Percentiles rank a stretch among this genome's conserved stretches.
These are phyloP conservation scores for Alsophila aescularia DNA, from an alignment of 2,888 invertebrate genomes.

Conservation along the genomic window DNA sequence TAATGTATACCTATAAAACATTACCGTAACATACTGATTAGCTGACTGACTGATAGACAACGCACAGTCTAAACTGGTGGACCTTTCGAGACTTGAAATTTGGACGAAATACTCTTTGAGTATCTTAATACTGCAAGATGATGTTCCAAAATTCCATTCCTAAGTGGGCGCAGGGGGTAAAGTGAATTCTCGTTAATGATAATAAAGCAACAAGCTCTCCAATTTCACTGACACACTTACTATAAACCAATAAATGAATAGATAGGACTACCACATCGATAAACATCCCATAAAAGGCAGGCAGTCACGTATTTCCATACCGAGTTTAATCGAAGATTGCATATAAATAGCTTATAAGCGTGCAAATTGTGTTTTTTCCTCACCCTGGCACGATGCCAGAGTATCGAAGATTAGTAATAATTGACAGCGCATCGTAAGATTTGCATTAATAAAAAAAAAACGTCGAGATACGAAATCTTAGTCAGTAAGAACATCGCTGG, in stretches of 20 bases:
- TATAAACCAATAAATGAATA: slow-evolving; percentile 19
- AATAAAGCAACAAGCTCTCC: not conserved
- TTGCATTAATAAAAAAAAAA: slow-evolving; percentile 41
- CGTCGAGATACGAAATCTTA: slow-evolving; percentile 8
- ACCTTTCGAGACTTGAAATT: no score
- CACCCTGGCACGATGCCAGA: slow-evolving; percentile 61
- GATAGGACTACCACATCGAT: slow-evolving; percentile 10
- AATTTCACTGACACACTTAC: slow-evolving; percentile 4
- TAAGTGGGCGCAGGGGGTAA: no score
- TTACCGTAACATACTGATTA: no score
- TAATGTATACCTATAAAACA: no score
- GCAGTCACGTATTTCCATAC: slow-evolving; percentile 30
- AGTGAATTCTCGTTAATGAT: no score
- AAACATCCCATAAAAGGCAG: slow-evolving; percentile 26
- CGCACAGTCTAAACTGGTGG: no score
- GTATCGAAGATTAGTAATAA: slow-evolving; percentile 59
- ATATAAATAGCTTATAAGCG: slow-evolving; percentile 59
- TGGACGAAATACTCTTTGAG: no score
- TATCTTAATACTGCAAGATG: no score
- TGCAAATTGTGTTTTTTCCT: slow-evolving; percentile 49
- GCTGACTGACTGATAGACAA: no score
- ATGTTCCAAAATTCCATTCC: no score
- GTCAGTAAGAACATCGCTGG: not conserved
- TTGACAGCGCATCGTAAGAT: slow-evolving; percentile 62
- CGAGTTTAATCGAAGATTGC: slow-evolving; percentile 38